Percentiles rank a stretch among this genome's conserved stretches.
phyloP scores from a whole-genome alignment of 1,140 invertebrate species.

The Elymnias hypermnestra region DNA sequence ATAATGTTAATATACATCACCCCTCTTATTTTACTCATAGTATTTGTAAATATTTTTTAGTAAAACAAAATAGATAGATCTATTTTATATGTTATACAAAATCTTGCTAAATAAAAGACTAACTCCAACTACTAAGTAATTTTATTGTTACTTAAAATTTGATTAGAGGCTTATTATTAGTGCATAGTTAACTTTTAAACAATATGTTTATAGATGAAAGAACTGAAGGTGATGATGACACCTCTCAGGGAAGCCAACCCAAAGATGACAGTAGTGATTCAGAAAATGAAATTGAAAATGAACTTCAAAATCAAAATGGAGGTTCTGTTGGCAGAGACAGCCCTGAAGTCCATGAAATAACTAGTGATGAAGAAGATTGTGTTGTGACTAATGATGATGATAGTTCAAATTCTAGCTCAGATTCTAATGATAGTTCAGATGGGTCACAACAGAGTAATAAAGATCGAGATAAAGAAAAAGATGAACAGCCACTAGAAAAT shows the following conservation, averaged over 20 bases:
- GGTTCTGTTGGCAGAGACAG: slow-evolving; percentile 32
- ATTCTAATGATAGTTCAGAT: slow-evolving; percentile 64
- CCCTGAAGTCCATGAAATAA: slow-evolving; percentile 67
- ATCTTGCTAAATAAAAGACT: no score
- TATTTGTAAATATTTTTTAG: no score
- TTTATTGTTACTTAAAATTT: no score
- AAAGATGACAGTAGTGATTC: slow-evolving; percentile 67
- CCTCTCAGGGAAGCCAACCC: slow-evolving; percentile 66
- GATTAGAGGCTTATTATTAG: no score
- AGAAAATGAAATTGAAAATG: slow-evolving; percentile 60
- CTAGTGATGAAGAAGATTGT: slow-evolving; percentile 66
- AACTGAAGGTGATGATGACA: slow-evolving; percentile 68
- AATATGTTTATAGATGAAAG: slow-evolving; percentile 65
- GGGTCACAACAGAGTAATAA: slow-evolving; percentile 80
- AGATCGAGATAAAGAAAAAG: slow-evolving; percentile 78
- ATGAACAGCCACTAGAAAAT: slow-evolving; percentile 80
- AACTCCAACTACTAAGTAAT: no score
- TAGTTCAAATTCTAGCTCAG: slow-evolving; percentile 61
- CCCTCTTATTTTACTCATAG: no score
- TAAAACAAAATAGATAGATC: no score
- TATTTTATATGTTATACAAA: no score
- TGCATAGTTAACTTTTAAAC: no score
- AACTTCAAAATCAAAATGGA: slow-evolving; percentile 60
- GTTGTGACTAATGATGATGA: slow-evolving; percentile 67
- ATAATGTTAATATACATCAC: no score